Evolutionary conservation across 2,113 vertebrate species (phyloP).

Genomic region (Sebastes schlegelii): DNA sequence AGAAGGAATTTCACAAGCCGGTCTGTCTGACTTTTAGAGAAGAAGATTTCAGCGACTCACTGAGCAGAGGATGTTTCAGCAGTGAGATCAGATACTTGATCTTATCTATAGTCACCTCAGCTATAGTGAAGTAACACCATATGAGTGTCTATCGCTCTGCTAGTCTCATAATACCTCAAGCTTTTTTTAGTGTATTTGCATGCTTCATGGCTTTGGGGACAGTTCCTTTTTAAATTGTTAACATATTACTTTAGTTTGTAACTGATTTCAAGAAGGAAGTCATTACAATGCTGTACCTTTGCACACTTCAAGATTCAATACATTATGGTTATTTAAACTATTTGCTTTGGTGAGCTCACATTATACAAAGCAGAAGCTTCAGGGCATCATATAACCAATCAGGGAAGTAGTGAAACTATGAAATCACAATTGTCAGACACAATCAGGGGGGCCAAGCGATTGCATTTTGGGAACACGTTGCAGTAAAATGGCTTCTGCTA

Average conservation of each 20-base stretch:
- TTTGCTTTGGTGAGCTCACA: background rate
- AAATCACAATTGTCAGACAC: background rate
- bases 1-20: constrained; percentile 29
- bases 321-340: background rate
- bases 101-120: background rate
- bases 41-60: background rate
- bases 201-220: background rate
- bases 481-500: background rate
- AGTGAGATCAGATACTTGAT: background rate
- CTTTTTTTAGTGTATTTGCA: background rate
- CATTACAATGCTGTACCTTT: background rate
- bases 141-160: background rate
- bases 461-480: background rate
- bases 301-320: background rate
- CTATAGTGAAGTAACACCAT: background rate
- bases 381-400: background rate
- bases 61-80: constrained; percentile 11
- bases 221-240: background rate
- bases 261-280: background rate
- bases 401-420: background rate
- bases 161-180: background rate
- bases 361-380: background rate
- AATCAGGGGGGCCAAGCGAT: background rate
- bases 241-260: background rate
- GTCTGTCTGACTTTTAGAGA: constrained; percentile 13